phyloP scores from a whole-genome alignment of 1,140 invertebrate species.

The Drosophila asahinai region DNA sequence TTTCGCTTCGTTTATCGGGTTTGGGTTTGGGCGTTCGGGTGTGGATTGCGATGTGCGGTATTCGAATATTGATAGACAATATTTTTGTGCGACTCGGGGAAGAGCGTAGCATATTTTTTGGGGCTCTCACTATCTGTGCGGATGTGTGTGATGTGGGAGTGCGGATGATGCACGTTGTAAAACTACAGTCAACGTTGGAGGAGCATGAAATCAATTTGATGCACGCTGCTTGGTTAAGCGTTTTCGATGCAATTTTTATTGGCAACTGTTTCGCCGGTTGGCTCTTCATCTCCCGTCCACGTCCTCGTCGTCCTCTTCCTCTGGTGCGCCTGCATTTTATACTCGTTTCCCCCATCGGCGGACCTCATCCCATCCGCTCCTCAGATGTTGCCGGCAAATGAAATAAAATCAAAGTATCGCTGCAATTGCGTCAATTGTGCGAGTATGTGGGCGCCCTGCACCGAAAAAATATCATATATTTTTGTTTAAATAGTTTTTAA shows the following conservation, averaged over 20 bases:
- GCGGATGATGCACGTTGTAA: slow-evolving; percentile 55
- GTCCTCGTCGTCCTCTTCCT: slow-evolving; percentile 5
- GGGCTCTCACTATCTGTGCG: slow-evolving; percentile 21
- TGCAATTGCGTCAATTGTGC: slow-evolving; percentile 81
- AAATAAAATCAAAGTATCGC: slow-evolving; percentile 83
- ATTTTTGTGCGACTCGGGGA: slow-evolving; percentile 68
- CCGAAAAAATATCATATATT: slow-evolving; percentile 6
- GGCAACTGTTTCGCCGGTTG: slow-evolving; percentile 73
- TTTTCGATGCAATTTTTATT: slow-evolving; percentile 84
- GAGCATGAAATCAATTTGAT: slow-evolving; percentile 80
- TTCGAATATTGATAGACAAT: slow-evolving; percentile 71
- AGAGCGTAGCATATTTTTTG: slow-evolving; percentile 70
- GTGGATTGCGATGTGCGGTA: slow-evolving; percentile 39
- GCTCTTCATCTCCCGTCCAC: slow-evolving; percentile 15
- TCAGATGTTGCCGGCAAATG: slow-evolving; percentile 67
- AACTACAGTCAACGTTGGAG: slow-evolving; percentile 56
- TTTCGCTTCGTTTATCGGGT: slow-evolving; percentile 12
- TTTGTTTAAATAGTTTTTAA: neutral
- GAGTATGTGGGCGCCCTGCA: slow-evolving; percentile 26
- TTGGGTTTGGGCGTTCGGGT: slow-evolving; percentile 9
- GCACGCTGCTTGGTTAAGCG: slow-evolving; percentile 80
- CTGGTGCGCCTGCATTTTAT: slow-evolving; percentile 56
- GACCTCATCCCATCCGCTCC: neutral
- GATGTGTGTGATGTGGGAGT: slow-evolving; percentile 1
- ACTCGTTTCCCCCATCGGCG: slow-evolving; percentile 21